These are phyloP conservation scores for Noctua fimbriata DNA, from an alignment of 2,888 invertebrate genomes.

Conservation along the genomic window DNA sequence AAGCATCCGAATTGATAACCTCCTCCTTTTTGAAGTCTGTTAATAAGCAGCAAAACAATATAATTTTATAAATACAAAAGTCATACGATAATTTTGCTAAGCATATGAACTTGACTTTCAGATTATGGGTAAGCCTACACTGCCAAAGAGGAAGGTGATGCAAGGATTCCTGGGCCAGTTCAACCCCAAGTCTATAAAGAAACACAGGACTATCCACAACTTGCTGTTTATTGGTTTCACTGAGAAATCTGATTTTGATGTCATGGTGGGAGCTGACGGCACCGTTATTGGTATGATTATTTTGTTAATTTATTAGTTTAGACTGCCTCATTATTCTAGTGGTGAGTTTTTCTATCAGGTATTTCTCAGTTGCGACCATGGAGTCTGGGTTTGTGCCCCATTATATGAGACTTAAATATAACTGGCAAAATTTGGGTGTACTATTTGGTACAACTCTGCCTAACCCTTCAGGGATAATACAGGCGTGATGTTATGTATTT, in stretches of 20 bases:
- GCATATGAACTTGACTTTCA: constrained; percentile 55
- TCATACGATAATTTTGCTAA: neutral
- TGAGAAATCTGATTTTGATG: constrained; percentile 74
- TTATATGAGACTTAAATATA: neutral
- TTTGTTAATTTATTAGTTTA: neutral
- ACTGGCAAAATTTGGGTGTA: neutral
- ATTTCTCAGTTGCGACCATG: neutral
- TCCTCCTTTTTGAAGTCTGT: too few relatives aligned
- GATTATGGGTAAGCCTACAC: constrained; percentile 77
- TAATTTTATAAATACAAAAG: neutral
- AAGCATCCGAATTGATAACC: too few relatives aligned
- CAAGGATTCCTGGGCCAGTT: constrained; percentile 78
- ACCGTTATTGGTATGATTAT: constrained; percentile 76
- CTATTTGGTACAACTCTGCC: neutral
- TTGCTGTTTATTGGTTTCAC: constrained; percentile 81
- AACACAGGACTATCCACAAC: constrained; percentile 79
- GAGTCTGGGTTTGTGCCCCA: neutral
- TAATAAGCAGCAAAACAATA: neutral
- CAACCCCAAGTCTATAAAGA: constrained; percentile 81
- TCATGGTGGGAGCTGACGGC: constrained; percentile 75
- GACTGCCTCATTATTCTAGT: neutral
- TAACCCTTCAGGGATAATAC: neutral
- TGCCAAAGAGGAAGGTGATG: constrained; percentile 81
- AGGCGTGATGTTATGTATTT: neutral
- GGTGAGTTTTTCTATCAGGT: neutral